phyloP scores from a whole-genome alignment of 1,140 invertebrate species.

The Brachionus koreanus region DNA sequence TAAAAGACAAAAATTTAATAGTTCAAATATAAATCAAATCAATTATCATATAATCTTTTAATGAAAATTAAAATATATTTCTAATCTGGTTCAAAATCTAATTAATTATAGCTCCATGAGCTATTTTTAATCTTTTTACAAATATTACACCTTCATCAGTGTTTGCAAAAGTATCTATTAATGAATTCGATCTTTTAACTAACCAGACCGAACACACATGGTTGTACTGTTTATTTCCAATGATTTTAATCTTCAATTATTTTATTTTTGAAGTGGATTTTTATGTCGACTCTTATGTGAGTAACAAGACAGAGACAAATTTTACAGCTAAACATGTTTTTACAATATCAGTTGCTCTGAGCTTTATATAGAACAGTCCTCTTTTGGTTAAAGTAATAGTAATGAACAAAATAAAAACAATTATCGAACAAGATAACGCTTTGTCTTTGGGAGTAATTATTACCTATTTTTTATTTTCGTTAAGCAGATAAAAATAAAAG shows the following conservation, averaged over 20 bases:
- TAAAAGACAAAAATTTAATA: too few species aligned
- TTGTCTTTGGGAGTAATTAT: slow-evolving; percentile 60
- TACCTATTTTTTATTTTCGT: slow-evolving; percentile 57
- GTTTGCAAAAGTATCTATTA: too few species aligned
- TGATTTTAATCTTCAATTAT: slow-evolving; percentile 57
- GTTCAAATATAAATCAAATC: too few species aligned
- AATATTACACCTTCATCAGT: slow-evolving; percentile 44
- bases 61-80: too few species aligned
- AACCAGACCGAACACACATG: too few species aligned
- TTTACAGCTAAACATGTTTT: slow-evolving; percentile 51
- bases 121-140: slow-evolving; percentile 54
- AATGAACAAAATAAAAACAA: slow-evolving; percentile 51
- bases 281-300: slow-evolving; percentile 59
- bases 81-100: too few species aligned
- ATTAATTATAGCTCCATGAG: slow-evolving; percentile 59
- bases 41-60: too few species aligned
- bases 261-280: slow-evolving; percentile 61
- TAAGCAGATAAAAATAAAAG: slow-evolving; percentile 56
- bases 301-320: slow-evolving; percentile 51
- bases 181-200: too few species aligned
- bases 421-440: slow-evolving; percentile 57
- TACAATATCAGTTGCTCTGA: slow-evolving; percentile 51
- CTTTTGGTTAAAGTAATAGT: slow-evolving; percentile 52
- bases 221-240: slow-evolving; percentile 48
- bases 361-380: slow-evolving; percentile 55